Conservation (phyloP, 2,888 invertebrate species). For the Augochlorella aurata region DNA sequence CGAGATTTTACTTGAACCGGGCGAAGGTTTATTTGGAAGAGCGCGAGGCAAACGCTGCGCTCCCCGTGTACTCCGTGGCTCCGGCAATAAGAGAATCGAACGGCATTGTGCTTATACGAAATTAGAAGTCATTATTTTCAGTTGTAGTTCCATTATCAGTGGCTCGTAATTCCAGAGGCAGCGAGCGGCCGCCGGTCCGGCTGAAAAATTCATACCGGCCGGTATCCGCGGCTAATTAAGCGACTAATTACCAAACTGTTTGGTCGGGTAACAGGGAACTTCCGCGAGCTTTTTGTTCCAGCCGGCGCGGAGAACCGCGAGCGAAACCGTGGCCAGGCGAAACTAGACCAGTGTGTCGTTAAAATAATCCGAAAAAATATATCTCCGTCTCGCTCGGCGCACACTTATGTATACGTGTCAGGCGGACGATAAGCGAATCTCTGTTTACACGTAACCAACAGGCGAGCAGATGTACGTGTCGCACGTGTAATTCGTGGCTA, state of each 20-base stretch:
- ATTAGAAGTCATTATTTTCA: background rate
- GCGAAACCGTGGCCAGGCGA: conserved; percentile 13
- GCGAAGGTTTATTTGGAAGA: too few species aligned
- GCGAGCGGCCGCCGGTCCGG: background rate
- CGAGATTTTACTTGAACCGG: too few species aligned
- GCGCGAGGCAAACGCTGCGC: too few species aligned
- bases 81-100: too few species aligned
- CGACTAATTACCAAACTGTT: conserved; percentile 6
- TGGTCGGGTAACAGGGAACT: background rate
- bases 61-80: too few species aligned
- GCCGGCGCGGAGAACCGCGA: background rate
- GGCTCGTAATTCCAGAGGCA: background rate
- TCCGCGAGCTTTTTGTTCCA: background rate
- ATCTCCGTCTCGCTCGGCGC: conserved; percentile 37
- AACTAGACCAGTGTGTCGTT: conserved; percentile 61
- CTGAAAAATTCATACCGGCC: background rate
- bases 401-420: conserved; percentile 60
- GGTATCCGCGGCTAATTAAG: background rate
- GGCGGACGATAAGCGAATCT: conserved; percentile 69
- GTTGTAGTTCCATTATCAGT: background rate
- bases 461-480: conserved; percentile 70
- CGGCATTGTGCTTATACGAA: background rate
- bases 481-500: conserved; percentile 64
- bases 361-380: conserved; percentile 62
- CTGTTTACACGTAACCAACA: conserved; percentile 72